These are phyloP conservation scores for Parnassius smintheus DNA, from an alignment of 2,888 invertebrate genomes.

Conservation along the genomic window DNA sequence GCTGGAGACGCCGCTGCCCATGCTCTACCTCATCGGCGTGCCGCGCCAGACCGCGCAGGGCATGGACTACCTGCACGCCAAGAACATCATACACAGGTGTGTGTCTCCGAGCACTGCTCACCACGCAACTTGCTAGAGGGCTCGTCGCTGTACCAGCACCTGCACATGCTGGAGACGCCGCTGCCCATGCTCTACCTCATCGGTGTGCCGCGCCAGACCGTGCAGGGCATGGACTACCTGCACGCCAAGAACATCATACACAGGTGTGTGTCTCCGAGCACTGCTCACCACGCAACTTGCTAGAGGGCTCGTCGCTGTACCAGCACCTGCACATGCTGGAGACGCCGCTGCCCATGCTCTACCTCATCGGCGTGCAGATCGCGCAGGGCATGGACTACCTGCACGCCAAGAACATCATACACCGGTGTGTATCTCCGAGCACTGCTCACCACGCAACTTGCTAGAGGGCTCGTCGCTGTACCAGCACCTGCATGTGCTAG, in stretches of 20 bases:
- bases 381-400: conserved; percentile 99
- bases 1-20: conserved; percentile 93
- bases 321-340: conserved; percentile 98
- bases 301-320: conserved; percentile 96
- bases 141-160: conserved; percentile 97
- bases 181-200: conserved; percentile 95
- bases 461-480: conserved; percentile 96
- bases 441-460: no score
- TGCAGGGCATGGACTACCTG: conserved; percentile 99
- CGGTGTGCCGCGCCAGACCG: conserved; percentile 97
- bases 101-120: neutral
- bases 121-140: conserved; percentile 82
- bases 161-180: conserved; percentile 97
- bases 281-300: no score
- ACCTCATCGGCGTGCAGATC: conserved; percentile 95
- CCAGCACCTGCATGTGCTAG: conserved; percentile 97
- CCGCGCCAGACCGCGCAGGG: conserved; percentile 98
- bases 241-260: conserved; percentile 99
- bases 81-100: conserved; percentile 93
- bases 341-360: conserved; percentile 86
- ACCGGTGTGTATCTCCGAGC: conserved; percentile 32
- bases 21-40: conserved; percentile 87
- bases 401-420: conserved; percentile 99
- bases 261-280: conserved; percentile 31
- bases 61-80: conserved; percentile 99